Evolutionary conservation across 2,113 vertebrate species (phyloP).

Genomic region (Elephas maximus): DNA sequence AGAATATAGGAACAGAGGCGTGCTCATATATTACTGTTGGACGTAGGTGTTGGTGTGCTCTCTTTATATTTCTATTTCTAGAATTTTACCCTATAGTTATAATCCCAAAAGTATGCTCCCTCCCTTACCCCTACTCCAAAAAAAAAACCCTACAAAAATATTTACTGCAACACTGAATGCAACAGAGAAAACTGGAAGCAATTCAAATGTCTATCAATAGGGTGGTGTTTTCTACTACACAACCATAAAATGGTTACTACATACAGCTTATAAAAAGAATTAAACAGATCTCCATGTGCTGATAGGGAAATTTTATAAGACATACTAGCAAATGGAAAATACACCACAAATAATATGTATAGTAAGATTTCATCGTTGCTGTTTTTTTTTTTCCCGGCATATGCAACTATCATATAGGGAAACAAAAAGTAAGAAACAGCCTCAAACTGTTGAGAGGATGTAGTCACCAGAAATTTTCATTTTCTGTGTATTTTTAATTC

Average conservation of each 20-base stretch:
- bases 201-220: constrained; percentile 13
- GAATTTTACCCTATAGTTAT: constrained; percentile 33
- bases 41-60: not conserved
- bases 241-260: not conserved
- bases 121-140: not conserved
- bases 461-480: constrained; percentile 13
- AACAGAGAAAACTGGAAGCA: constrained; percentile 15
- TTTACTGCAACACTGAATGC: constrained; percentile 32
- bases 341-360: not conserved
- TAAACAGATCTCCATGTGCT: not conserved
- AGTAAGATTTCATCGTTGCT: not conserved
- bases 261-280: not conserved
- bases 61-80: constrained; percentile 45
- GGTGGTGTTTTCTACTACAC: not conserved
- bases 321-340: constrained; percentile 4
- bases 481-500: constrained; percentile 50
- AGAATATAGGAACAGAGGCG: not conserved
- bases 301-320: not conserved
- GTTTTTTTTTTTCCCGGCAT: rapidly evolving
- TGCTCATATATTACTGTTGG: not conserved
- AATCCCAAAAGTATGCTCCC: not conserved
- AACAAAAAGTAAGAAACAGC: constrained; percentile 42
- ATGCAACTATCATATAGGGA: not conserved
- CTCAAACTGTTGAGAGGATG: not conserved
- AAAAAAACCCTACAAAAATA: constrained; percentile 22